Conservation (phyloP, 2,888 invertebrate species). For the Metellina segmentata region DNA sequence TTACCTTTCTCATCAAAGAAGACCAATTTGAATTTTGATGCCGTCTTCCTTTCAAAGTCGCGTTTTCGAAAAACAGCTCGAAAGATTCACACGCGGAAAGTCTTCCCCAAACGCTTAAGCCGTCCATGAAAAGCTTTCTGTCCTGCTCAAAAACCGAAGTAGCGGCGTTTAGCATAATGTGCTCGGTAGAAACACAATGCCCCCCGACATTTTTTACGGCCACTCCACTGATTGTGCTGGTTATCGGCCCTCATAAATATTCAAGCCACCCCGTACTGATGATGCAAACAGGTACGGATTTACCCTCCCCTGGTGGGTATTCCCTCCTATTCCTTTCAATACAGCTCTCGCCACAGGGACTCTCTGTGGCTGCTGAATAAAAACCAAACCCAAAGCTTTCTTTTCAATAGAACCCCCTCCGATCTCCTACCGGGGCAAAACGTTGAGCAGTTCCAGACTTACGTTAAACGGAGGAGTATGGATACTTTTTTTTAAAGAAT, state of each 20-base stretch:
- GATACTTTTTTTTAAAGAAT: constrained; percentile 49
- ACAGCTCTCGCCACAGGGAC: constrained; percentile 2
- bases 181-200: constrained; percentile 17
- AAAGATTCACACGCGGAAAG: constrained; percentile 44
- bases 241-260: constrained; percentile 59
- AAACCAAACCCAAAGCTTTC: constrained; percentile 15
- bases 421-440: neutral
- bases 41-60: neutral
- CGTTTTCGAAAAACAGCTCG: neutral
- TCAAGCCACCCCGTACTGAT: constrained; percentile 33
- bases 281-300: constrained; percentile 42
- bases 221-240: constrained; percentile 40
- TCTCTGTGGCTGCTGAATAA: constrained; percentile 35
- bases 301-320: constrained; percentile 6
- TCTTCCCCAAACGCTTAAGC: neutral
- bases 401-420: constrained; percentile 4
- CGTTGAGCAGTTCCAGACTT: neutral
- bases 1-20: neutral
- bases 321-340: constrained; percentile 25
- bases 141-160: constrained; percentile 1
- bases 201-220: constrained; percentile 34
- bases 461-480: neutral
- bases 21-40: constrained; percentile 34
- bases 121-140: constrained; percentile 45
- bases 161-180: constrained; percentile 56